Evolutionary conservation across 23 tunicate genomes (phyloP), one percentile per base, ranked within the genome.

Genomic region (Diplosoma virens): DNA sequence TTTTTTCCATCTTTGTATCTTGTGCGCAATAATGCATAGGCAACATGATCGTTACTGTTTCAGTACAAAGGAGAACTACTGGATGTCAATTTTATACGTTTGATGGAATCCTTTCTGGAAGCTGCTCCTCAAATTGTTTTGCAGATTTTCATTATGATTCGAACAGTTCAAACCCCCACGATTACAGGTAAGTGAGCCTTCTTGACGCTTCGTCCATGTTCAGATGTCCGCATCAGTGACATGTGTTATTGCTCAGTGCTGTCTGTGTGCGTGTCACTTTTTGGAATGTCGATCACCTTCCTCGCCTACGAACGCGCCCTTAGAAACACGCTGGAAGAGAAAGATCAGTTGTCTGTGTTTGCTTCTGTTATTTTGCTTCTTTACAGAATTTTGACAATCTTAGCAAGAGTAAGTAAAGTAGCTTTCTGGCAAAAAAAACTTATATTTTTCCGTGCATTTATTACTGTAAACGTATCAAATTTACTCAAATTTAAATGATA

Each of bases 121-220:
- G 81, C 97, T 26, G 97, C 90, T 4, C 90, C 97, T 7, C 97
- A 90, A 58, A 68, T 90, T 7, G 97, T 90, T 1, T 67, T 90
- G 32, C 97, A 90, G 55, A 1, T 80, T 25, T 90, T 74, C 47
- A 84, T 90, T 37, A 90, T 90, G 90, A 32, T 90, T 1, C 69
- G 47, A 20, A 76, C 83, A 0, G 52, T 18, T 31, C 73, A 68
- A 45, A 35, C 79, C n/a, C 82, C 86, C 21, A 32, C 76, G 24
- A 63, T 88, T 7, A 82, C 95, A 81, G 87, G 95, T 79, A 24
- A 47, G 28, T 55, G 20, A 14, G 4, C 4, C 20, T 55, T 4
- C 24, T 14, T n/a, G n/a, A n/a, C n/a, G n/a, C n/a, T n/a, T n/a
- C n/a, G n/a, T n/a, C n/a, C n/a, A n/a, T n/a, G n/a, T n/a, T n/a